Evolutionary conservation across 2,113 vertebrate genomes (phyloP), one percentile per base, ranked within the genome.

Genomic region (Neodontobutis hainanensis): DNA sequence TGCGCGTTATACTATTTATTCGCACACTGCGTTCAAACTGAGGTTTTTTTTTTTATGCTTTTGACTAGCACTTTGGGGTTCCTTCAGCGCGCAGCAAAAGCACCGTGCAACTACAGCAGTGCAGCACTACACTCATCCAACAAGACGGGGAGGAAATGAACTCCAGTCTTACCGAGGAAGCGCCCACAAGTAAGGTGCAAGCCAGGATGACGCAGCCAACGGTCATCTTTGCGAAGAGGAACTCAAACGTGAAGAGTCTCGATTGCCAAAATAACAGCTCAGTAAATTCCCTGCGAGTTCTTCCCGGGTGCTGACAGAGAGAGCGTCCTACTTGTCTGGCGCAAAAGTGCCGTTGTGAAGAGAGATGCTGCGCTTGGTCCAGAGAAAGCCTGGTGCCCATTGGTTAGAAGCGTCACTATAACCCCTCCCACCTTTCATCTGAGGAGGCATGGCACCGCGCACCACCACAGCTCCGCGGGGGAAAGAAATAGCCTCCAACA

Each of bases 331-430:
- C 84, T 89, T 84, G 88, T 89, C 90, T 89, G 75, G 87, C 84
- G 91, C 86, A 82, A 81, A 91, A 92, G 88, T 92, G 90, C 90
- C 85, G 89, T 89, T 92, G 91, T 91, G 78, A 55, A 62, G 75
- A 55, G 78, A 81, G 89, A 88, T 87, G 91, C 88, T 91, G 88
- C 76, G 85, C 80, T 90, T 87, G 15, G 90, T 85, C 82, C 87
- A 74, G 83, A 80, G 80, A 72, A 85, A 60, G 77, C 78, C 81
- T 59, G 51, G 75, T 59, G 77, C 87, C 77, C 77, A 90, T 89
- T 87, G 87, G 85, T 73, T 64, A 59, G 60, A 61, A n/a, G 84
- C 91, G 87, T 92, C 92, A 90, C 87, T 84, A 68, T 80, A 75
- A 85, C 90, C 80, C 91, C 93, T 89, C 92, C 92, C 73, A 83